Base-by-base conservation (phyloP, 2,113 vertebrate species). In the Casuarius casuarius region DNA sequence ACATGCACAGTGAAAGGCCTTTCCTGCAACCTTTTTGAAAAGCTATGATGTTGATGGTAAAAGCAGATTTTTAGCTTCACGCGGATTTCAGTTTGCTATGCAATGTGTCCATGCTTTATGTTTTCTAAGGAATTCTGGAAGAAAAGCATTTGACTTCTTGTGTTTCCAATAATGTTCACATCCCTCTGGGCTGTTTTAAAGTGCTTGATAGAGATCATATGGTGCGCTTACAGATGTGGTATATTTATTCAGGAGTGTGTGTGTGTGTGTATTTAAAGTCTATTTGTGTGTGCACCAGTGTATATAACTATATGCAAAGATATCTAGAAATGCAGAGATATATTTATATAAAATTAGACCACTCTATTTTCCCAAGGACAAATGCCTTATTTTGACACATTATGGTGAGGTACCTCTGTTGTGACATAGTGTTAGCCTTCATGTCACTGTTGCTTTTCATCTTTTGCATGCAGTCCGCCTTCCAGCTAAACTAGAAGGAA, bases 361-460 rank as follows among this genome's bases (percentile, higher is more conserved):
- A 7, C 20, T 82, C 51, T 67, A 0, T 73, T 92, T 92, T 93
- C 83, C 79, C 76, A 88, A 84, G 79, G 86, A 77, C 67, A 91
- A 83, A 90, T 44, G 46, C 29, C 87, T 95, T 42, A 44, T 86
- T 91, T 96, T 94, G 89, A 78, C 89, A 92, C 16, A 20, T 35
- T 95, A 35, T 74, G 87, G 66, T 74, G 83, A 93, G 84, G 70
- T 90, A 75, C 26, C 33, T 95, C 76, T 89, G 72, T 68, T 95
- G 63, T 96, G 94, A 95, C 85, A 88, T 66, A 81, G 84, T 84
- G 76, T 89, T 94, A 94, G 73, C 72, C 67, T 96, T 90, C 58
- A 28, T 56, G 92, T 96, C 95, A 83, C 67, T 67, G 49, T 31
- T 87, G 42, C 49, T 97, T 94, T 84, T 63, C 62, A 19, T 95